These are phyloP conservation scores for Pinna nobilis DNA, from an alignment of 1,140 invertebrate species.

Conservation along the genomic window DNA sequence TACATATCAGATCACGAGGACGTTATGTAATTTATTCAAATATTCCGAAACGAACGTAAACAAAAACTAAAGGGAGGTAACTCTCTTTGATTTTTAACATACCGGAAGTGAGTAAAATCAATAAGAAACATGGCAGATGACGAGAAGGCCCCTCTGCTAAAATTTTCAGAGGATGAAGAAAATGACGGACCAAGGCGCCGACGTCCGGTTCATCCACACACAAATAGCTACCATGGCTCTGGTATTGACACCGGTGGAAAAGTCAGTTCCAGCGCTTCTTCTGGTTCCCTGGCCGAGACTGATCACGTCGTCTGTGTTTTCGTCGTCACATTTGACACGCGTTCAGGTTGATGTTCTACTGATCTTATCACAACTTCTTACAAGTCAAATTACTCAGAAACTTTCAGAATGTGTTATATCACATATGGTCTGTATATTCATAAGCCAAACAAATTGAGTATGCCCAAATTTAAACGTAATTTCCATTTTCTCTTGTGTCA, in stretches of 20 bases:
- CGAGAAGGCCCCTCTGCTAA: constrained; percentile 61
- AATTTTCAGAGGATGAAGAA: constrained; percentile 47
- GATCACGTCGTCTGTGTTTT: constrained; percentile 73
- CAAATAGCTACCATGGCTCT: constrained; percentile 40
- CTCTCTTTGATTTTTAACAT: constrained; percentile 4
- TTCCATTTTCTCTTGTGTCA: no score
- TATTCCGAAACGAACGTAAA: no score
- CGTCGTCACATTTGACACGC: constrained; percentile 75
- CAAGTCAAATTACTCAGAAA: no score
- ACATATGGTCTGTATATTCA: no score
- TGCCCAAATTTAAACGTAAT: no score
- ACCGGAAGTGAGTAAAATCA: constrained; percentile 33
- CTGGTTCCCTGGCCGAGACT: constrained; percentile 43
- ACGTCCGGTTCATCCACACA: constrained; percentile 42
- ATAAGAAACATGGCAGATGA: constrained; percentile 61
- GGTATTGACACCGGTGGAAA: constrained; percentile 42
- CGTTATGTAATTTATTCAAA: no score
- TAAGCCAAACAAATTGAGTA: no score
- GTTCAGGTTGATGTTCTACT: constrained; percentile 68
- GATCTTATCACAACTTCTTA: no score
- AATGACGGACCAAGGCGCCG: constrained; percentile 38
- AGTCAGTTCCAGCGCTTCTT: constrained; percentile 51
- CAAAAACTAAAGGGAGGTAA: neutral
- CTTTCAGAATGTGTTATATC: no score
- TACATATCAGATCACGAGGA: no score